Evolutionary conservation across 2,797 vertebrate species (phyloP), one percentile per base, ranked within the genome.

Genomic region (Pipistrellus nathusii): DNA sequence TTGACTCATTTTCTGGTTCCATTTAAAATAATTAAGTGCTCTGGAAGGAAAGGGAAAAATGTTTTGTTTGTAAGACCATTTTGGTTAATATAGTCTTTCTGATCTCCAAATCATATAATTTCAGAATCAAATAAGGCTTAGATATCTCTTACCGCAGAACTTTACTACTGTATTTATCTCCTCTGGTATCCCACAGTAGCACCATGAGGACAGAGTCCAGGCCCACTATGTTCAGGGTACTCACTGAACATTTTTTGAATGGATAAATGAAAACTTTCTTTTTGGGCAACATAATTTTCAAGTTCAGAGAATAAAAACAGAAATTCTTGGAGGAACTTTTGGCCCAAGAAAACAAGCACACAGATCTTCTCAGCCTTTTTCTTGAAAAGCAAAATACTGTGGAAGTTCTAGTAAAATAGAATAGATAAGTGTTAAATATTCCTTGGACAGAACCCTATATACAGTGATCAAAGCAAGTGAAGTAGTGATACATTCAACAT

Each of bases 21-120:
- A 38, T 78, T 30, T 91, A 57, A 72, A 83, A 69, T 76, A 84
- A 90, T 77, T 73, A 93, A 91, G 17, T 84, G 23, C 48, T 80
- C 46, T 25, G 68, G 6, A 91, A 88, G 30, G 30, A 73, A 69
- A 17, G 66, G 21, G 13, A 35, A 82, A 87, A 68, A 51, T 10
- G 27, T 41, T 91, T 80, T 68, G n/a, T 27, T 55, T 88, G 48
- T 78, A 80, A 88, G 53, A 59, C 38, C n/a, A 57, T 90, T 77
- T 71, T 32, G 71, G 46, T 66, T 91, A 91, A 80, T 30, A 64
- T n/a, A 77, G 55, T 91, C 55, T 23, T 21, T 78, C 55, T 88
- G 38, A 44, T 68, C 73, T 88, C 6, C 57, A 81, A 93, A 66
- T 46, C 48, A 80, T 57, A 51, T 48, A 68, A 68, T 44, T 88